A percentile compares a stretch with the other conserved stretches of the same genome.
Evolutionary conservation across 2,113 vertebrate genomes (phyloP).

Genomic region (Emydura subglobosa): DNA sequence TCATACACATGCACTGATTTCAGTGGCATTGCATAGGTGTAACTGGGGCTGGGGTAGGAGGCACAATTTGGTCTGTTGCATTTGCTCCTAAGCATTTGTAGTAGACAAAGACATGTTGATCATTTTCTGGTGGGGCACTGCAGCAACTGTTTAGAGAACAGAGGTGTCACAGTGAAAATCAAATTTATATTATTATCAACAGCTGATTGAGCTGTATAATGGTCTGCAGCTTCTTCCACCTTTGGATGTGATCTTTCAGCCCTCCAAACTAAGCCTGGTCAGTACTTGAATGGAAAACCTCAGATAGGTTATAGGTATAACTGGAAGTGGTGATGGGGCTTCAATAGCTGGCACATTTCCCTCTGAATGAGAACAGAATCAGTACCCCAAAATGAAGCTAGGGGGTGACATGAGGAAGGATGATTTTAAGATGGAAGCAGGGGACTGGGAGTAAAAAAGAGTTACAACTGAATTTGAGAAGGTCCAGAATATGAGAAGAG

Average conservation of each 20-base stretch:
- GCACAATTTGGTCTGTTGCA: constrained; percentile 54
- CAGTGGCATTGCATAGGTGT: constrained; percentile 31
- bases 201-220: constrained; percentile 8
- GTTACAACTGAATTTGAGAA: background rate
- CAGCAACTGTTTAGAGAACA: background rate
- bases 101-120: constrained; percentile 32
- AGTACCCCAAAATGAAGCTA: background rate
- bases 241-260: background rate
- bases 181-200: constrained; percentile 28
- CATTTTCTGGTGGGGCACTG: background rate
- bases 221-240: background rate
- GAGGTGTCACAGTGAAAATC: background rate
- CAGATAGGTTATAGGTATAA: background rate
- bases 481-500: background rate
- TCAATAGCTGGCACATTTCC: constrained; percentile 37
- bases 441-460: background rate
- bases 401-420: accelerated
- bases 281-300: background rate
- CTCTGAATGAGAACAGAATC: background rate
- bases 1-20: background rate
- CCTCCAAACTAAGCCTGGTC: background rate
- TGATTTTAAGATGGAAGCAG: background rate
- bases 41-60: constrained; percentile 25
- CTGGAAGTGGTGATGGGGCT: constrained; percentile 12
- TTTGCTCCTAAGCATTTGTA: constrained; percentile 46